Percentiles rank a stretch among this genome's conserved stretches.
phyloP scores from a whole-genome alignment of 2,797 vertebrate species.

The Rhincodon typus region DNA sequence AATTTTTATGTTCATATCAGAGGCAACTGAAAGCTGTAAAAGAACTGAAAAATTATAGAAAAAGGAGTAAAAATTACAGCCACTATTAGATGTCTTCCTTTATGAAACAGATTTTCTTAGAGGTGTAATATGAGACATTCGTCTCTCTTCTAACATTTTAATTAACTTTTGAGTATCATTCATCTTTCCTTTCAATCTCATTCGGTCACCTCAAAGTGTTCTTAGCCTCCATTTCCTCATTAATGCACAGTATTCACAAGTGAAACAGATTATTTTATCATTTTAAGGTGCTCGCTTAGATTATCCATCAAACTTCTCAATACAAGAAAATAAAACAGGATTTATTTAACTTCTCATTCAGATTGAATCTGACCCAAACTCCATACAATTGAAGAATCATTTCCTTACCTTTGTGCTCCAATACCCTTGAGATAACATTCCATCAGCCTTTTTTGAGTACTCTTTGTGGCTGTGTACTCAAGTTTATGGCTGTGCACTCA shows the following conservation, averaged over 20 bases:
- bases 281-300: background rate
- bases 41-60: conserved; percentile 14
- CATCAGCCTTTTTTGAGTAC: too few species aligned
- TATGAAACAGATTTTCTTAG: background rate
- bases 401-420: background rate
- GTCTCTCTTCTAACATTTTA: background rate
- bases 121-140: background rate
- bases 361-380: background rate
- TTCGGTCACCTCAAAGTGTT: background rate
- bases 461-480: too few species aligned
- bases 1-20: background rate
- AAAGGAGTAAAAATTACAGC: background rate
- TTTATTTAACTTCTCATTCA: background rate
- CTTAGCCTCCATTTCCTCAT: background rate
- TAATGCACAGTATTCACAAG: background rate
- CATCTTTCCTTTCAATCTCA: background rate
- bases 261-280: background rate
- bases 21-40: background rate
- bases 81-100: background rate
- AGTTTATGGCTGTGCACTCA: too few species aligned
- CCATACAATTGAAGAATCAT: background rate
- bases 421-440: too few species aligned
- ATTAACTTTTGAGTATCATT: background rate
- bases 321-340: background rate
- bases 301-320: background rate